phyloP scores from a whole-genome alignment of 2,113 vertebrate genomes.

The Saccopteryx leptura region DNA sequence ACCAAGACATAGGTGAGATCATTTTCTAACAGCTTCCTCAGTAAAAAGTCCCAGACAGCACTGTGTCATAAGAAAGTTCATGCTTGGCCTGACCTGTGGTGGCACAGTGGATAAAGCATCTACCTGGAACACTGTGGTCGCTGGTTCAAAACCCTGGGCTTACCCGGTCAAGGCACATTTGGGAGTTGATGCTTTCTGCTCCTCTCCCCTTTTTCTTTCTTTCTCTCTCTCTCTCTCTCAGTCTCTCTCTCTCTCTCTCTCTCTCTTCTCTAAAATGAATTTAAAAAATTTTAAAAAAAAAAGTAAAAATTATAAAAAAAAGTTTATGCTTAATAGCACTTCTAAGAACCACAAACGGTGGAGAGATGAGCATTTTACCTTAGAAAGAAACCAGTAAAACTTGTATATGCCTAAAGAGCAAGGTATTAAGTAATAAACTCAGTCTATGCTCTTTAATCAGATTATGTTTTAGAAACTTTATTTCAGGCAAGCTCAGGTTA shows the following conservation, averaged over 20 bases:
- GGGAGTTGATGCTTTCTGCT: too few species aligned
- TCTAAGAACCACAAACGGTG: conserved; percentile 25
- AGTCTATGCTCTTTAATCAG: not conserved
- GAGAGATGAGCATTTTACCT: conserved; percentile 26
- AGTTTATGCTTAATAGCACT: conserved; percentile 9
- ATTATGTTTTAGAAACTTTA: conserved; percentile 23
- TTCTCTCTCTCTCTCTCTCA: too few species aligned
- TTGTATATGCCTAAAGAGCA: not conserved
- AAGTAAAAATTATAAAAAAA: not conserved
- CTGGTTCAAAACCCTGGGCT: too few species aligned
- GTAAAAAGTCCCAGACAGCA: not conserved
- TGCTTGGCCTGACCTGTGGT: not conserved
- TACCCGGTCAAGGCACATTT: too few species aligned
- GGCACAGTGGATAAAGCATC: too few species aligned
- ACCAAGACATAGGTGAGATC: not conserved
- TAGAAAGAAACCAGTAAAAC: conserved; percentile 38
- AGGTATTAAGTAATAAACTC: conserved; percentile 35
- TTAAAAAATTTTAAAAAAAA: too few species aligned
- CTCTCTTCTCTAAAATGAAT: too few species aligned
- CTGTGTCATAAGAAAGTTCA: conserved; percentile 22
- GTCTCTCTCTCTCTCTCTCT: too few species aligned
- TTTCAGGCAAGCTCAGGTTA: not conserved
- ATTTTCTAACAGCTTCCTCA: not conserved
- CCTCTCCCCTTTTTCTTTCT: too few species aligned
- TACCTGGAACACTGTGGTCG: too few species aligned